Conservation (phyloP, 2,888 invertebrate genomes). For the Drosophila kambysellisi region DNA sequence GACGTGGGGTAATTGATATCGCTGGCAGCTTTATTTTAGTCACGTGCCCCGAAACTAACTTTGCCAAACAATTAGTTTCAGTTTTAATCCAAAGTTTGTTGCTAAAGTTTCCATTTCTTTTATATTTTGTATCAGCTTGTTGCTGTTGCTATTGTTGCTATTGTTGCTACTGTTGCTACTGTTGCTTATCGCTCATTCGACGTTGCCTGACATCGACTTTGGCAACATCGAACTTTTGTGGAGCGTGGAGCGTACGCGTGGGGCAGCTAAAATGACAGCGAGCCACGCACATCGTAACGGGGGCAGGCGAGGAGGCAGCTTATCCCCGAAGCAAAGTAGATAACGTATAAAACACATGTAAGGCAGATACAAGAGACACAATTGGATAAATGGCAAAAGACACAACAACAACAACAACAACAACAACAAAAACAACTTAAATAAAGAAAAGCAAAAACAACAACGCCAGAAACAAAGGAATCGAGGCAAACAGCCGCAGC, state of each 20-base stretch:
- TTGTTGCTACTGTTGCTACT: background rate
- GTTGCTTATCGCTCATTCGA: conserved; percentile 57
- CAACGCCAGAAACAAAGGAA: conserved; percentile 18
- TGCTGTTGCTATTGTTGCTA: conserved; percentile 22
- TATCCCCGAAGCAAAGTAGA: conserved; percentile 49
- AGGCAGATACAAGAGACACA: conserved; percentile 49
- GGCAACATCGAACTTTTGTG: conserved; percentile 39
- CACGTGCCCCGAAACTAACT: conserved; percentile 69
- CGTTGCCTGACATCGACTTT: conserved; percentile 43
- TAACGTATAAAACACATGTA: conserved; percentile 58
- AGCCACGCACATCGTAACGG: conserved; percentile 35
- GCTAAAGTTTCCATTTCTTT: conserved; percentile 46
- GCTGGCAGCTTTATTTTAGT: conserved; percentile 60
- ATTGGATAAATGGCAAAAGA: conserved; percentile 45
- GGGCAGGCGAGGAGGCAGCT: conserved; percentile 18
- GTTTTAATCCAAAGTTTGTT: conserved; percentile 58
- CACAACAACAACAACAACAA: background rate
- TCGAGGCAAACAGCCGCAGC: conserved; percentile 9
- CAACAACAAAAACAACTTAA: background rate
- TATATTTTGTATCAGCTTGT: conserved; percentile 15
- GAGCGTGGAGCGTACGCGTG: conserved; percentile 12
- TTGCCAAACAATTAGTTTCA: conserved; percentile 75
- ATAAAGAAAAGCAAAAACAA: background rate
- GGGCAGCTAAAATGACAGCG: conserved; percentile 43
- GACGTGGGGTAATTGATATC: conserved; percentile 66